Base-by-base conservation (phyloP, 2,797 vertebrate species). In the Hozukius guyotensis region DNA sequence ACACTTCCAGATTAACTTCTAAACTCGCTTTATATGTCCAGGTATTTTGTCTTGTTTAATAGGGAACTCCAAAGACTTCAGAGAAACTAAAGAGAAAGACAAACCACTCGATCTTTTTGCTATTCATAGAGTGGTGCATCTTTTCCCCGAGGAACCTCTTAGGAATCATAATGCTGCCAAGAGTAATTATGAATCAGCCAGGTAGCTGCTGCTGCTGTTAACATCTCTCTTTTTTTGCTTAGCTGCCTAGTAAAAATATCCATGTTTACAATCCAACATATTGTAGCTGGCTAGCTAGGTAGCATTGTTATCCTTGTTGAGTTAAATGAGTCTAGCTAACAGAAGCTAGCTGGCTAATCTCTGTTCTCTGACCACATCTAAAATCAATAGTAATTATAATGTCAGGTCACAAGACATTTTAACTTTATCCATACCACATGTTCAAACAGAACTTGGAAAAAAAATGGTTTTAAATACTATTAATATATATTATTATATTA, bases 161-260 rank as follows among this genome's bases (percentile, higher is more conserved):
- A 76, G 14, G 36, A 85, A 63, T 80, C 36, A 61, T 34, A 83
- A 75, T n/a, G 42, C 69, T 78, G 63, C 68, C 59, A 69, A 61
- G 65, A 55, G 20, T 32, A 55, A 78, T 81, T 77, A 49, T 10
- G 29, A 72, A 64, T 79, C 72, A 76, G 29, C 49, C 67, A 76
- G 57, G 32, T 57, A 81, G 68, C 49, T 77, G 32, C 3, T 77
- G 42, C 5, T 77, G 72, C 64, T 32, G 55, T 56, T 77, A 62
- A 77, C 69, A 25, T n/a, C 27, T 38, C 29, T 14, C 8, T 20
- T 24, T 24, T 25, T 63, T 55, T 56, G 46, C 11, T 82, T 59
- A 67, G 36, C 25, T 67, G 57, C 25, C 31, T 27, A 4, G n/a
- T 53, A 8, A 74, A 74, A 66, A 62, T 59, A 69, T 38, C 27